Evolutionary conservation across 2,113 vertebrate species (phyloP).

Genomic region (Callopanchax toddi): DNA sequence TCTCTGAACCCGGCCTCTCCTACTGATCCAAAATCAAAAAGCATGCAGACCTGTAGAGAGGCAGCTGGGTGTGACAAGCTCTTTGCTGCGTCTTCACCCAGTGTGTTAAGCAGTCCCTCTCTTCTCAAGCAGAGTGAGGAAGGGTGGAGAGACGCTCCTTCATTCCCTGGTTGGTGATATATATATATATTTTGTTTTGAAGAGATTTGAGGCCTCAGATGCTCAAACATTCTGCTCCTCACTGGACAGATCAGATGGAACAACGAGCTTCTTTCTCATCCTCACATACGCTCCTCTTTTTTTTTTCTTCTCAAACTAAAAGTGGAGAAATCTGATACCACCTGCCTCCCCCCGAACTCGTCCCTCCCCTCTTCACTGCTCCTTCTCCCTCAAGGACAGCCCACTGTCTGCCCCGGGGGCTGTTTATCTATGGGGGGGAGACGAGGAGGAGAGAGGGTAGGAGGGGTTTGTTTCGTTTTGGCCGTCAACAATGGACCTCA

Average conservation of each 20-base stretch:
- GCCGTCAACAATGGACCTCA: constrained; percentile 80
- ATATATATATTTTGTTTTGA: not conserved
- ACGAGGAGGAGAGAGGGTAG: constrained; percentile 51
- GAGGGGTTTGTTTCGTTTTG: constrained; percentile 71
- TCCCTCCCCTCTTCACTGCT: constrained; percentile 32
- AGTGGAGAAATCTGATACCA: constrained; percentile 71
- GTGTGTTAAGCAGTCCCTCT: constrained; percentile 26
- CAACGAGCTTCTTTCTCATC: constrained; percentile 30
- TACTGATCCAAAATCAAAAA: constrained; percentile 72
- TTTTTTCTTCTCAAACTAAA: constrained; percentile 47
- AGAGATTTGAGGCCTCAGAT: constrained; percentile 22
- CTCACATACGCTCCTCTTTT: constrained; percentile 30
- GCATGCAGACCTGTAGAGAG: constrained; percentile 67
- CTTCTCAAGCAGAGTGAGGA: constrained; percentile 20
- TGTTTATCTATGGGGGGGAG: constrained; percentile 74
- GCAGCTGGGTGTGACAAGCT: constrained; percentile 73
- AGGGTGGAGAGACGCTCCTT: constrained; percentile 13
- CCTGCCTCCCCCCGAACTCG: constrained; percentile 63
- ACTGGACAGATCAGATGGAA: constrained; percentile 37
- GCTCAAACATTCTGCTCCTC: constrained; percentile 32
- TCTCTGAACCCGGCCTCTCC: constrained; percentile 55
- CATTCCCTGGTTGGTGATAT: constrained; percentile 29
- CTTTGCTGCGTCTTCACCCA: constrained; percentile 57
- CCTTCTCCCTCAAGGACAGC: constrained; percentile 63
- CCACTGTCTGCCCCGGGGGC: constrained; percentile 74